Evolutionary conservation across 2,797 vertebrate species (phyloP), one percentile per base, ranked within the genome.

Genomic region (Aplochiton taeniatus): DNA sequence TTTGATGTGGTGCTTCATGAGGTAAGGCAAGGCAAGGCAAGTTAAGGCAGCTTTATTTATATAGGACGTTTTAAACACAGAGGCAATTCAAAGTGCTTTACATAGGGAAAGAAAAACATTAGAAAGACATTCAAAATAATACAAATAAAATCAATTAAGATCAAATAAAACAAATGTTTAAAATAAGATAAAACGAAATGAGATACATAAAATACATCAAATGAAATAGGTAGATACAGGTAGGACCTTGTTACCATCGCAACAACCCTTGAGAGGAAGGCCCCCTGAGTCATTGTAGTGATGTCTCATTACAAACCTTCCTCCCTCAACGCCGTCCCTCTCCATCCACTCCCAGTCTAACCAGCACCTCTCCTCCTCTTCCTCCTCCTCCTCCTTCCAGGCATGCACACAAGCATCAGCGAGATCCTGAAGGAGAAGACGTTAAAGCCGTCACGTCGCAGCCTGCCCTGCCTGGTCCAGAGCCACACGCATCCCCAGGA

Each of bases 371-470:
- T n/a, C 11, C 5, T 14, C 18, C 44, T 65, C 11, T 66, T 46
- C n/a, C 41, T n/a, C 11, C 5, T 14, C 18, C 44, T 65, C 11
- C 66, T 46, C n/a, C 10, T 74, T 64, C 58, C 83, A 99, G 97
- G 96, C 70, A 97, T 99, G 96, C 96, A 98, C 82, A 93, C 93
- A 67, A 98, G 96, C 88, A 97, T 96, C 90, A 98, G 96, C 19
- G 96, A 97, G 85, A 97, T 96, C 54, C 91, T 95, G 78, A 98
- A 95, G 80, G 96, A 96, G 68, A 95, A 96, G 58, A 93, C 93
- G 1, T 83, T 98, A 72, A 98, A 96, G 80, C 95, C 96, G 0
- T 97, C 97, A n/a, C 91, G 96, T 74, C 94, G 96, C 89, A 96
- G 95, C 69, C 91, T 97, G 85, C 96, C 96, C 72, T 97, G 96